Percentiles rank a stretch among this genome's conserved stretches.
phyloP scores from a whole-genome alignment of 2,888 invertebrate genomes.

The Idaea dimidiata region DNA sequence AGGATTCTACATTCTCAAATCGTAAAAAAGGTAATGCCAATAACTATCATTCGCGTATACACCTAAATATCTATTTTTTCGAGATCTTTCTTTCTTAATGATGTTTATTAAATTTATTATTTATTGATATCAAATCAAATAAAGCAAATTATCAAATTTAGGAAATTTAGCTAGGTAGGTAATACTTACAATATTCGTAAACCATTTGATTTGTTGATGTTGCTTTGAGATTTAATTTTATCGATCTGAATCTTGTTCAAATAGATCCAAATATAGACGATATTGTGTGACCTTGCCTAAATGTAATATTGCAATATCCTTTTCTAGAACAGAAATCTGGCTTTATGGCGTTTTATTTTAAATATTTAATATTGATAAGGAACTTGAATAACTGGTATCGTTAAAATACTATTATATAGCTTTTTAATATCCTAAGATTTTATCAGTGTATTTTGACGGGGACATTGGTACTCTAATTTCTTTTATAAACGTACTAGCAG shows the following conservation, averaged over 20 bases:
- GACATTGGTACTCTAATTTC: background rate
- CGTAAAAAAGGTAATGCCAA: too few relatives aligned
- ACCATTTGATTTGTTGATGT: conserved; percentile 9
- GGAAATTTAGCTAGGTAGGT: too few relatives aligned
- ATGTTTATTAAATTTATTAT: too few relatives aligned
- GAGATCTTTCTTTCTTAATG: background rate
- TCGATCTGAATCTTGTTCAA: conserved; percentile 2
- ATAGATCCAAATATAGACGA: background rate
- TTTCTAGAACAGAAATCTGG: background rate
- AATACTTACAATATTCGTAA: background rate
- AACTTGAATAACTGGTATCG: background rate
- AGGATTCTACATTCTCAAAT: too few relatives aligned
- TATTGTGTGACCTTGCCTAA: background rate
- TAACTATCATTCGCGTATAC: background rate
- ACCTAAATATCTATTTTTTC: background rate
- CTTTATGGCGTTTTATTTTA: background rate
- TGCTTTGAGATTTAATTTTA: conserved; percentile 9
- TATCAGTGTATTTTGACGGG: background rate
- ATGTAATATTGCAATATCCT: background rate
- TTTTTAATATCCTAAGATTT: background rate
- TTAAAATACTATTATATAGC: background rate
- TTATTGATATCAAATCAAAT: too few relatives aligned
- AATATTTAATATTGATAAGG: background rate
- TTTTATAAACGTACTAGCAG: too few relatives aligned
- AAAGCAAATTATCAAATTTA: too few relatives aligned